These are phyloP conservation scores for Agonum fuliginosum DNA, from an alignment of 2,888 invertebrate species.

Conservation along the genomic window DNA sequence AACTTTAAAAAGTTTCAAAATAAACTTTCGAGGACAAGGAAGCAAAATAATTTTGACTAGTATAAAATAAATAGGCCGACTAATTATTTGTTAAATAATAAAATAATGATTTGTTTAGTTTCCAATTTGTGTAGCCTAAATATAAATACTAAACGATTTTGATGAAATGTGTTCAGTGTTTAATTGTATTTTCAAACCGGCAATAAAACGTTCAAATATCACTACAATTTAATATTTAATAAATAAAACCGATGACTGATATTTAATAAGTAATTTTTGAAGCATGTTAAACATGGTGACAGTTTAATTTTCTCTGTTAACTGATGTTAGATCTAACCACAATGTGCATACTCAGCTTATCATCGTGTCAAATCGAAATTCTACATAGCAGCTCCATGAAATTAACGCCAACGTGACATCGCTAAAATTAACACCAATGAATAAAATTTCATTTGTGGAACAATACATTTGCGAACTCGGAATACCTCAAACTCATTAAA, in stretches of 20 bases:
- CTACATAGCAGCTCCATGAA: neutral
- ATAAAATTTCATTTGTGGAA: neutral
- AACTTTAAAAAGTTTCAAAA: too few species aligned
- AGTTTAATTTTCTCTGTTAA: neutral
- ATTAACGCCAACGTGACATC: conserved; percentile 3
- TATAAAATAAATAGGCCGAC: too few species aligned
- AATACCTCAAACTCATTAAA: neutral
- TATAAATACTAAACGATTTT: too few species aligned
- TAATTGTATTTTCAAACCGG: too few species aligned
- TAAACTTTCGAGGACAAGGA: too few species aligned
- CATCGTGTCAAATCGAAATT: neutral
- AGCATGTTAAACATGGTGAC: neutral
- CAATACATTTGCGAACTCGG: neutral
- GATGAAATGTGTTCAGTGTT: too few species aligned
- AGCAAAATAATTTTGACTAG: too few species aligned
- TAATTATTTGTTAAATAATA: too few species aligned
- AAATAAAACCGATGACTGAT: neutral
- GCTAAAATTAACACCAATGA: conserved; percentile 11
- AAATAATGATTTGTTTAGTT: too few species aligned
- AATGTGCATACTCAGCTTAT: conserved; percentile 17
- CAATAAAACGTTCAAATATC: too few species aligned
- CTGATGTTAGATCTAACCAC: neutral
- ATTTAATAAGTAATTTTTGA: neutral
- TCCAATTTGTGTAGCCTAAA: too few species aligned
- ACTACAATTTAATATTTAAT: neutral